Evolutionary conservation across 2,888 invertebrate species (phyloP), one percentile per base, ranked within the genome.

Genomic region (Caenorhabditis sp.): DNA sequence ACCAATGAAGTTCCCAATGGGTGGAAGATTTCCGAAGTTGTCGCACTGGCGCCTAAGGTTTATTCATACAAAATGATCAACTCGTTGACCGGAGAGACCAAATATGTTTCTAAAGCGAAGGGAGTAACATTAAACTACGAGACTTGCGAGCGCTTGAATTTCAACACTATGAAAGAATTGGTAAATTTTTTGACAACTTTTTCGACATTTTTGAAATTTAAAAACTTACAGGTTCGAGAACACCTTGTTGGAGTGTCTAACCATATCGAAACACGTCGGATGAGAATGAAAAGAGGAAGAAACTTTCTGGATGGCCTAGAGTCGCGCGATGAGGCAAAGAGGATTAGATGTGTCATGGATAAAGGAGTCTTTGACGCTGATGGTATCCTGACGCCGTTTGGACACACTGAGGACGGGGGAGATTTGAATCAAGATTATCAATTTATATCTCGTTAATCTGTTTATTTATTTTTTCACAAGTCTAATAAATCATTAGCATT

Each of bases 11-110:
- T 35, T 4, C 31, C 31, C 8, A 35, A 8, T 8, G 31, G 31
- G 8, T 8, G 31, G n/a, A n/a, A 35, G 8, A 44, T 64, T 14
- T 1, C 4, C 4, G 66, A 66, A 51, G 12, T 31, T 22, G 49
- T 66, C 7, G 22, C n/a, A 1, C 0, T 66, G 49, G 66, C 66
- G 0, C 51, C 66, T 2, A 66, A 66, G n/a, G 49, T 66, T n/a
- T 66, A 66, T 35, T 28, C 31, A 0, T 22, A 19, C 6, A 28
- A 51, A 28, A 51, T 66, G 28, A 16, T 1, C 1, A 22, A 66
- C 44, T 10, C 4, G 8, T n/a, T 0, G 8, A n/a, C 7, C 0
- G 35, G 19, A 1, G 38, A 31, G 10, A 22, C 24, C 4, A 16
- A 19, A 2, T 38, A 38, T n/a, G 0, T 8, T 0, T 3, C 14